Conservation (phyloP, 92 coral and sea anemone genomes). For the Epizoanthus rinbou region DNA sequence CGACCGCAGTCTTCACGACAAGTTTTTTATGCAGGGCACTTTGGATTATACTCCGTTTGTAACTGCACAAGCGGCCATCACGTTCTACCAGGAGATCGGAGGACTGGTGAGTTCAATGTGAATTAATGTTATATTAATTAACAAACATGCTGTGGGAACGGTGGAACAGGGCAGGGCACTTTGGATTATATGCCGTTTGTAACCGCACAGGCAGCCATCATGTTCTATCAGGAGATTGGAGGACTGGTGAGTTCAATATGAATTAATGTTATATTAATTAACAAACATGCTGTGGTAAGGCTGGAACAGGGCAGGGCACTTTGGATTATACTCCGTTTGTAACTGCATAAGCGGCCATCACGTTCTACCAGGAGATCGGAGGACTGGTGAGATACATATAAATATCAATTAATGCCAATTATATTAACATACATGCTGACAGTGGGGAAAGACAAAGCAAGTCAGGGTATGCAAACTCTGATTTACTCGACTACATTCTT, state of each 20-base stretch:
- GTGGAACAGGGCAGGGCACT: too few species aligned
- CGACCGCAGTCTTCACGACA: constrained; percentile 70
- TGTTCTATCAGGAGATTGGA: constrained; percentile 75
- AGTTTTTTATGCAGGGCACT: constrained; percentile 78
- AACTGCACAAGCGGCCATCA: constrained; percentile 55
- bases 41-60: constrained; percentile 60
- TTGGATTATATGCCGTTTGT: constrained; percentile 43
- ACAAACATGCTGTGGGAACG: too few species aligned
- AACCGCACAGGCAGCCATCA: constrained; percentile 55
- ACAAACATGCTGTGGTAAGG: too few species aligned
- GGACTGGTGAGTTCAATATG: constrained; percentile 69
- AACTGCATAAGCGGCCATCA: constrained; percentile 55
- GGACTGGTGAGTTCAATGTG: constrained; percentile 70
- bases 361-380: constrained; percentile 75
- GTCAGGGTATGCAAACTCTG: too few species aligned
- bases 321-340: constrained; percentile 44
- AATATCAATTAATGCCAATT: background rate
- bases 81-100: constrained; percentile 75
- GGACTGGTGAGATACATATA: constrained; percentile 68
- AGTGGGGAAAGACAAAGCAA: too few species aligned
- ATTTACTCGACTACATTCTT: too few species aligned
- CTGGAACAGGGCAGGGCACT: too few species aligned
- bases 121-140: background rate
- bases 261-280: background rate
- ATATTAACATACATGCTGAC: background rate